Base-by-base conservation (phyloP, 2,888 invertebrate genomes). In the Caenorhabditis sp. region DNA sequence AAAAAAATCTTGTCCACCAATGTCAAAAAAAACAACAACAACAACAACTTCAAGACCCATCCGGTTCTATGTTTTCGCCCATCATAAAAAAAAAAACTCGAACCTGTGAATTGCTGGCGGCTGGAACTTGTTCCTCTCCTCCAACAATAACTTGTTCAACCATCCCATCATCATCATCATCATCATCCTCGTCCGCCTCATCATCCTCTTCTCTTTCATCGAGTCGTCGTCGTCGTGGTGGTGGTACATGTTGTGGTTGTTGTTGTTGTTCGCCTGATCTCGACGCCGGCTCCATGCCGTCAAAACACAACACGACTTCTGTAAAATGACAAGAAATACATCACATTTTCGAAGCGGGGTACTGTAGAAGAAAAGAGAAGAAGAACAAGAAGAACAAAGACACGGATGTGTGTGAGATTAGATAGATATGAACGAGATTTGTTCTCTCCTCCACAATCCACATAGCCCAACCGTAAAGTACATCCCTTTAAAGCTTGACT, bases 341-440 rank as follows among this genome's bases (percentile, higher is more conserved):
- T 1, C n/a, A 50, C 17, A 61, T 21, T 8, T 61, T 10, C 17
- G 24, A 27, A 37, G 31, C 27, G 27, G 58, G 5, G 8, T 66
- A 66, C 66, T 37, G 66, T 68, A 68, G 62, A 62, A 55, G 31
- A 27, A 36, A 55, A 24, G 57, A 63, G 60, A n/a, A 51, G 37
- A 26, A 43, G 53, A 26, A 24, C 23, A 43, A 58, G 50, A 23
- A 54, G 51, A 59, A 59, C 43, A 43, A 43, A 43, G 43, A 43
- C 43, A 43, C 43, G 43, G 43, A 43, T 43, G 14, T 43, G 43
- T 14, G 14, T 43, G 43, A 43, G 43, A 43, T 43, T 43, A 43
- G 43, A 43, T 43, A 43, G 43, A 43, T 43, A 43, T 43, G 43
- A 43, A 43, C 43, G 43, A 43, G 43, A 43, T n/a, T n/a, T n/a